Percentiles rank a stretch among this genome's conserved stretches.
phyloP scores from a whole-genome alignment of 1,140 invertebrate genomes.

The Dendrolimus kikuchii region DNA sequence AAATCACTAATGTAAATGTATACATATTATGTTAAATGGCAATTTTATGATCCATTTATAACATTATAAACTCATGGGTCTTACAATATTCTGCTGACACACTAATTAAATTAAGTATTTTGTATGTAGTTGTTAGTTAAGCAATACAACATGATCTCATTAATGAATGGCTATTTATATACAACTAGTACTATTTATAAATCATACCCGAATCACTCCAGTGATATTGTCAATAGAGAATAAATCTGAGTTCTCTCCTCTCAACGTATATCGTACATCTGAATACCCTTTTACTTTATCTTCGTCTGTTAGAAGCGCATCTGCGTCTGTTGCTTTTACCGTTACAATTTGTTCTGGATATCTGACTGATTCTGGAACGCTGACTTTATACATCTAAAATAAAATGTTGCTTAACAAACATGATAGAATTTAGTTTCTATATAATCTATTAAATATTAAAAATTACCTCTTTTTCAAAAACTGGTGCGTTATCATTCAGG shows the following conservation, averaged over 20 bases:
- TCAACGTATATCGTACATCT: conserved; percentile 78
- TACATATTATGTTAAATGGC: no score
- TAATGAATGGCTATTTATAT: no score
- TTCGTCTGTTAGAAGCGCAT: conserved; percentile 75
- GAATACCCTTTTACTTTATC: conserved; percentile 78
- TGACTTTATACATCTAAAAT: conserved; percentile 77
- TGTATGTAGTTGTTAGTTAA: no score
- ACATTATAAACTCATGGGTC: no score
- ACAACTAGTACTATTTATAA: no score
- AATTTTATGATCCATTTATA: no score
- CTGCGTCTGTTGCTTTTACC: conserved; percentile 80
- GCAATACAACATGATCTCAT: no score
- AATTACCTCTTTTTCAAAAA: conserved; percentile 77
- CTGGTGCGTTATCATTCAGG: conserved; percentile 86
- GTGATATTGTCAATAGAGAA: conserved; percentile 80
- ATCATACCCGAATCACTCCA: conserved; percentile 76
- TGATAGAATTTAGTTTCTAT: not conserved
- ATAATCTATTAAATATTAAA: conserved; percentile 1
- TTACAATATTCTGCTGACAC: no score
- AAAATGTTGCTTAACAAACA: not conserved
- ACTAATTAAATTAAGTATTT: no score
- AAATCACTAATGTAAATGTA: no score
- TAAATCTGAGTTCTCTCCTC: conserved; percentile 80
- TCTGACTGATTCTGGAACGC: conserved; percentile 79
- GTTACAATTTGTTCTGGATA: conserved; percentile 79